Conservation (phyloP, 2,888 invertebrate species). For the Cepaea hortensis region DNA sequence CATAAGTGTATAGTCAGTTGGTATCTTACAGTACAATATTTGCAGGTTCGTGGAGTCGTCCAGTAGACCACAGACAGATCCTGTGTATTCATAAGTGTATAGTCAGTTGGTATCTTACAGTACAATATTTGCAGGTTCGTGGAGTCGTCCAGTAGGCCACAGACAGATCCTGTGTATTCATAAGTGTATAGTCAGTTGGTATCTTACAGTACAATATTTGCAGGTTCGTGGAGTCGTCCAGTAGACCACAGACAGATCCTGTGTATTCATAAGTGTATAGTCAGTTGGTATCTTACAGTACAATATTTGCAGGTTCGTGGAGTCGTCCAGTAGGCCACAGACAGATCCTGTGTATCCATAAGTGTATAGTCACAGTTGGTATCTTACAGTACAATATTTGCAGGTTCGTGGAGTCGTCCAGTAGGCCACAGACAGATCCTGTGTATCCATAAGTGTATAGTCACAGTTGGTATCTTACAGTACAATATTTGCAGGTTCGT, state of each 20-base stretch:
- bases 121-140: conserved; percentile 78
- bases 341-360: conserved; percentile 75
- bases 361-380: no score
- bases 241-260: conserved; percentile 74
- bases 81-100: no score
- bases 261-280: no score
- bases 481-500: conserved; percentile 78
- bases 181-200: no score
- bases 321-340: conserved; percentile 74
- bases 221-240: conserved; percentile 79
- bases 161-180: conserved; percentile 74
- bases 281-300: neutral
- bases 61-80: conserved; percentile 73
- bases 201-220: neutral
- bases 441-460: conserved; percentile 51
- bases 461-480: no score
- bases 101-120: no score
- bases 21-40: neutral
- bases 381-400: neutral
- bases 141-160: conserved; percentile 75
- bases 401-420: conserved; percentile 79
- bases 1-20: no score
- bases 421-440: conserved; percentile 74
- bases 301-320: conserved; percentile 78
- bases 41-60: conserved; percentile 80